A percentile compares a stretch with the other conserved stretches of the same genome.
Evolutionary conservation across 2,888 invertebrate species (phyloP).

Genomic region (Girardia tigrina): DNA sequence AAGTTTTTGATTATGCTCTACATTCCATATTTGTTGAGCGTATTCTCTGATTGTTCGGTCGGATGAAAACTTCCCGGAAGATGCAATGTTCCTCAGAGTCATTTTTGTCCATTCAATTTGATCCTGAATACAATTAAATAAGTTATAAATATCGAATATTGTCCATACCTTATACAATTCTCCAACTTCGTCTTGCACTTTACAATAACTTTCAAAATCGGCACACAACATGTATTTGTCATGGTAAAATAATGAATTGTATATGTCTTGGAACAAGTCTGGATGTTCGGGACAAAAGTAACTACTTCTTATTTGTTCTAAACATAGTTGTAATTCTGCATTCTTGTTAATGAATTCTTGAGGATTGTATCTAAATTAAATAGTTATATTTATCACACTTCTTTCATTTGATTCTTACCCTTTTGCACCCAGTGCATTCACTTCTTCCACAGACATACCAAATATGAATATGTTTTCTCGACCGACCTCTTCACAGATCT

Average conservation of each 20-base stretch:
- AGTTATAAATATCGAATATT: no score
- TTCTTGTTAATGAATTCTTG: constrained; percentile 76
- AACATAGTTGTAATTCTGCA: constrained; percentile 74
- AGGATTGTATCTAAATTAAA: constrained; percentile 90
- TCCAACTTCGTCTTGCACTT: constrained; percentile 75
- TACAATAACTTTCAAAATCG: constrained; percentile 83
- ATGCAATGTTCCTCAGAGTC: constrained; percentile 87
- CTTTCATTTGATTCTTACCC: no score
- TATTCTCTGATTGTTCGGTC: constrained; percentile 88
- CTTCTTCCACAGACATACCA: constrained; percentile 55
- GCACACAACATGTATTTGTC: constrained; percentile 82
- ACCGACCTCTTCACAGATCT: constrained; percentile 90
- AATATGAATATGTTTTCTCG: constrained; percentile 91
- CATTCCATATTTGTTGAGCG: constrained; percentile 87
- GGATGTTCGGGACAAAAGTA: constrained; percentile 84
- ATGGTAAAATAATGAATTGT: constrained; percentile 70
- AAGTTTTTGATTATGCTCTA: constrained; percentile 64
- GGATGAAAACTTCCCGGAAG: constrained; percentile 85
- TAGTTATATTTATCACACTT: no score
- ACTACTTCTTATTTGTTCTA: constrained; percentile 83
- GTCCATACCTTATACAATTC: constrained; percentile 68
- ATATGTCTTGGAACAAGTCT: constrained; percentile 72
- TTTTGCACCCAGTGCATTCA: constrained; percentile 56
- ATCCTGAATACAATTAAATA: no score
- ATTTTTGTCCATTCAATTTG: constrained; percentile 81